A percentile compares a stretch with the other conserved stretches of the same genome.
Evolutionary conservation across 2,888 invertebrate species (phyloP).

Genomic region (Drosophila helvetica): DNA sequence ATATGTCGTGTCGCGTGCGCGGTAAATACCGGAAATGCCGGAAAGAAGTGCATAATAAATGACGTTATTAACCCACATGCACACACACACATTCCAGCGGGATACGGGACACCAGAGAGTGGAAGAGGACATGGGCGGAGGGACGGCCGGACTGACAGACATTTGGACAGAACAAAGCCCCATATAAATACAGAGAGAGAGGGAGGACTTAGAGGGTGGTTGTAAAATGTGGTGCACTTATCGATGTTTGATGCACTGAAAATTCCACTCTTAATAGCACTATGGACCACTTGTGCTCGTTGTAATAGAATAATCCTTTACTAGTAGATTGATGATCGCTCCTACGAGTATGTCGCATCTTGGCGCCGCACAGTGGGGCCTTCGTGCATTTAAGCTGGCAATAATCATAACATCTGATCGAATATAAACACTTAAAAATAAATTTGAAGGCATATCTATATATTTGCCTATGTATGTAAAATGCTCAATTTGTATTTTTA

Average conservation of each 20-base stretch:
- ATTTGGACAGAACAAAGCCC: conserved; percentile 29
- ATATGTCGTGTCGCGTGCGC: conserved; percentile 81
- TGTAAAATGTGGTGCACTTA: conserved; percentile 8
- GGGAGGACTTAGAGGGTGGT: conserved; percentile 4
- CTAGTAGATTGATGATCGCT: not conserved
- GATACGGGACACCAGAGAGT: conserved; percentile 10
- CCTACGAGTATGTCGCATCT: not conserved
- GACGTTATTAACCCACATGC: conserved; percentile 79
- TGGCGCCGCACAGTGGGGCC: not conserved
- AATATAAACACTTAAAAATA: too few species aligned
- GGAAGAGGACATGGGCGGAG: conserved; percentile 35
- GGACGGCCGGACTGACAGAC: conserved; percentile 19
- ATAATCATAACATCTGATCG: too few species aligned
- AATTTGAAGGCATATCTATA: too few species aligned
- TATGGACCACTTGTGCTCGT: not conserved
- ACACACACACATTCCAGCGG: conserved; percentile 24
- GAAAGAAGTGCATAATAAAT: conserved; percentile 80
- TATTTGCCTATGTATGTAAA: too few species aligned
- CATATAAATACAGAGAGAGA: conserved; percentile 26
- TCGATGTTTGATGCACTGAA: conserved; percentile 10
- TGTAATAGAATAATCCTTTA: not conserved
- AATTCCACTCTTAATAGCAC: not conserved
- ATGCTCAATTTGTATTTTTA: too few species aligned
- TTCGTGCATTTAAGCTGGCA: too few species aligned
- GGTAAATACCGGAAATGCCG: conserved; percentile 79